Base-by-base conservation (phyloP, 1,140 invertebrate genomes). In the Ips typographus region DNA sequence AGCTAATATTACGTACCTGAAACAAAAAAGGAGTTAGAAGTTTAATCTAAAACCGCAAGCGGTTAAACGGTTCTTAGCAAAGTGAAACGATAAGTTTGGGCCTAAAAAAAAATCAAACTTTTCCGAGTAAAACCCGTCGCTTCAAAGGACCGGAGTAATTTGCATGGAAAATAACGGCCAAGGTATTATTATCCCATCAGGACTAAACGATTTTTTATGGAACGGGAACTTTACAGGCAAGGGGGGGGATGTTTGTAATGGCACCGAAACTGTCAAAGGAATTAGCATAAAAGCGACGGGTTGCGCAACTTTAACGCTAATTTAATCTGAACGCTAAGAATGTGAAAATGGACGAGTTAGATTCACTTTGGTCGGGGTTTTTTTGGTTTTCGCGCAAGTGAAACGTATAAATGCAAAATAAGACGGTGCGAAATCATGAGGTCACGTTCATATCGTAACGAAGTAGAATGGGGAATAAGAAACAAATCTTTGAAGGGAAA, bases 241-340 rank as follows among this genome's bases (percentile, higher is more conserved):
- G 41, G n/a, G 40, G n/a, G 7, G 47, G 40, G n/a, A 44, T 61
- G 39, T 44, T 63, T 63, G 61, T 43, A 51, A 63, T 65, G 56
- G 52, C 4, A 43, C 43, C 22, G 52, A 55, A 65, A 43, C 62
- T 65, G 62, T 65, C 62, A 55, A 55, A 65, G 62, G 56, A 65
- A 65, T 65, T 65, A 65, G 62, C 62, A 65, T 65, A 65, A 65
- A 65, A 36, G 44, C 38, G 49, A 40, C 47, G 38, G 62, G n/a
- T 51, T 52, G 39, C 51, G 6, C 6, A 52, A 52, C 52, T 65
- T 65, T 65, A 65, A 65, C 56, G 62, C 56, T 56, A 65, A 55
- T 65, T 65, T 65, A 65, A 65, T 65, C 55, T 65, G 22, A 56
- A 65, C 56, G 62, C 62, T 42, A 65, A 65, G 49, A 65, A 65